Evolutionary conservation across 2,113 vertebrate species (phyloP).

Genomic region (Oncorhynchus keta): DNA sequence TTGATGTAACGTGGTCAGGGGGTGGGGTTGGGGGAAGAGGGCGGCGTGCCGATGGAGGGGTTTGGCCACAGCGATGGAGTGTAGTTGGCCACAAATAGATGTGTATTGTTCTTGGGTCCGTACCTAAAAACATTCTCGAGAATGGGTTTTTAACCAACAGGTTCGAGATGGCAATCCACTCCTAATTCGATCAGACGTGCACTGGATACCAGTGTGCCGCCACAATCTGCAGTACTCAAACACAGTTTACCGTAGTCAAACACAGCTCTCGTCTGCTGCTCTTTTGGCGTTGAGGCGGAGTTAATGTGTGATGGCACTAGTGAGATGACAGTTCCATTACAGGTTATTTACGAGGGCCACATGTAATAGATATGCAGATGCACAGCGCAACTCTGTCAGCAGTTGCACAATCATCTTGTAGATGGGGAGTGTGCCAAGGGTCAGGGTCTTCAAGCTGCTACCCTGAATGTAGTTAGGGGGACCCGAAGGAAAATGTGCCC

Average conservation of each 20-base stretch:
- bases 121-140: neutral
- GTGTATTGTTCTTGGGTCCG: too few species aligned
- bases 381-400: conserved; percentile 7
- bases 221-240: too few species aligned
- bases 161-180: neutral
- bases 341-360: conserved; percentile 64
- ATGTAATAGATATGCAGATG: conserved; percentile 68
- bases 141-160: neutral
- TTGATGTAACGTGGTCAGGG: neutral
- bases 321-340: conserved; percentile 40
- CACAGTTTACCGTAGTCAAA: too few species aligned
- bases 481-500: neutral
- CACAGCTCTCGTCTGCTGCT: neutral
- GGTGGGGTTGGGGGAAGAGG: neutral
- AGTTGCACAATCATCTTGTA: neutral
- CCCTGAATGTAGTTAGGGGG: neutral
- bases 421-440: neutral
- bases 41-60: neutral
- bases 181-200: too few species aligned
- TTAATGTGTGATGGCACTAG: conserved; percentile 5
- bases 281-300: neutral
- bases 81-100: neutral
- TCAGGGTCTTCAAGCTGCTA: neutral
- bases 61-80: neutral
- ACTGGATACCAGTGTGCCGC: too few species aligned